Evolutionary conservation across 2,888 invertebrate genomes (phyloP).

Genomic region (Diarsia rubi): DNA sequence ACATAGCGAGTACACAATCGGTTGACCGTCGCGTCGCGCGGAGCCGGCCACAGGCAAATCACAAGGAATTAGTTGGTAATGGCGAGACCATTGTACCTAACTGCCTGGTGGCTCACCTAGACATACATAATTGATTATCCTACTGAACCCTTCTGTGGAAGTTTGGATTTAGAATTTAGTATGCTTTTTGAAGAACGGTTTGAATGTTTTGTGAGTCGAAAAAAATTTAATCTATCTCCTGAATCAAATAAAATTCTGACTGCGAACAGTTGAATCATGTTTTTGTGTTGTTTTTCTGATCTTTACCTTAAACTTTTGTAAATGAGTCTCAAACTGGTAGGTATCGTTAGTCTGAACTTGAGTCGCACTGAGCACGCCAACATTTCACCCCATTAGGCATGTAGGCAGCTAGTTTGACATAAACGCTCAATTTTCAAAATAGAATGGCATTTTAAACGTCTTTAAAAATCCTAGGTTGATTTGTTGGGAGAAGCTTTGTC

Average conservation of each 20-base stretch:
- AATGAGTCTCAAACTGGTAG: too few species aligned
- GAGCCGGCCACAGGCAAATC: constrained; percentile 88
- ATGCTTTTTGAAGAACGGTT: constrained; percentile 15
- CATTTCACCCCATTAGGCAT: too few species aligned
- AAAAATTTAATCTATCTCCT: neutral
- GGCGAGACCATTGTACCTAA: constrained; percentile 89
- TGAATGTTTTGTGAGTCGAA: constrained; percentile 12
- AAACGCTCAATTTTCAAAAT: too few species aligned
- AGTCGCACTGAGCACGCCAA: too few species aligned
- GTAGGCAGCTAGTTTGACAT: too few species aligned
- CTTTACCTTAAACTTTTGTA: too few species aligned
- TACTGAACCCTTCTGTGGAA: constrained; percentile 78
- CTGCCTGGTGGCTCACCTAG: constrained; percentile 86
- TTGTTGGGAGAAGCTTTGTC: too few species aligned
- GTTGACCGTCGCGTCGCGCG: constrained; percentile 82
- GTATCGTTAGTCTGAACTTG: too few species aligned
- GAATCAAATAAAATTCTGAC: neutral
- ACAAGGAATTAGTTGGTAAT: constrained; percentile 90
- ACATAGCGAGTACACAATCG: constrained; percentile 71
- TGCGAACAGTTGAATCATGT: neutral
- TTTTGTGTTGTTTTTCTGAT: neutral
- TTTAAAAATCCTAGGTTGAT: too few species aligned
- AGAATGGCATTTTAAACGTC: too few species aligned
- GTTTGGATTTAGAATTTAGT: constrained; percentile 53
- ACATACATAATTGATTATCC: constrained; percentile 87